Evolutionary conservation across 2,113 vertebrate species (phyloP), one percentile per base, ranked within the genome.

Genomic region (Ceyx melanurus): DNA sequence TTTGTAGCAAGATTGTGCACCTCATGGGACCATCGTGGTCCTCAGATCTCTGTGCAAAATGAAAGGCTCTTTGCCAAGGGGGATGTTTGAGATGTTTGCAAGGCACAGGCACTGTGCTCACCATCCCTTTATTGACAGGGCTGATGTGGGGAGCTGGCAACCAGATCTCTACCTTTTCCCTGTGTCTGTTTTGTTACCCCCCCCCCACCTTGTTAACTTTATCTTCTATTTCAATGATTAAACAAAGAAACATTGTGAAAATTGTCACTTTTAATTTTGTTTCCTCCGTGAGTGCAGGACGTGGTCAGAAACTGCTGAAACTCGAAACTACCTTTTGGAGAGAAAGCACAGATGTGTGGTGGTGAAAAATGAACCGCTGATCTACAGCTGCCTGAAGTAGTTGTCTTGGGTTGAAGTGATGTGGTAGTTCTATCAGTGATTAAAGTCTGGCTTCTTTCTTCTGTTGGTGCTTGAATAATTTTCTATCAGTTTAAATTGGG

Each of bases 101-200:
- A 3, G 29, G 42, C 0, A 2, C 31, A 13, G 70, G 46, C 31
- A 6, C 15, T 37, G 21, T 1, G 2, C 45, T 11, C 2, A 1
- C 43, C 26, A 3, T 18, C 37, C 26, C 33, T 3, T 53, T 61
- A 1, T 54, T 37, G 48, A 26, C 12, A 31, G 35, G 48, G 37
- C 18, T 72, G 58, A 15, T 0, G 3, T 17, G 45, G 46, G 23
- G 42, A 74, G 29, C 45, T 28, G 45, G 45, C 40, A 54, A 35
- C 26, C 14, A 29, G 11, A 70, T 8, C 16, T 58, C 37, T 51
- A 1, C 2, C 1, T 76, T 35, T 68, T 33, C 29, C 37, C 10
- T 37, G 37, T 0, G 4, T 22, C 7, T 35, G 7, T 2, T 0
- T 66, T 58, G 28, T 60, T 40, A n/a, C n/a, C 12, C 7, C 13